Conservation (phyloP, 2,888 invertebrate species). For the Xiphydria camelus region DNA sequence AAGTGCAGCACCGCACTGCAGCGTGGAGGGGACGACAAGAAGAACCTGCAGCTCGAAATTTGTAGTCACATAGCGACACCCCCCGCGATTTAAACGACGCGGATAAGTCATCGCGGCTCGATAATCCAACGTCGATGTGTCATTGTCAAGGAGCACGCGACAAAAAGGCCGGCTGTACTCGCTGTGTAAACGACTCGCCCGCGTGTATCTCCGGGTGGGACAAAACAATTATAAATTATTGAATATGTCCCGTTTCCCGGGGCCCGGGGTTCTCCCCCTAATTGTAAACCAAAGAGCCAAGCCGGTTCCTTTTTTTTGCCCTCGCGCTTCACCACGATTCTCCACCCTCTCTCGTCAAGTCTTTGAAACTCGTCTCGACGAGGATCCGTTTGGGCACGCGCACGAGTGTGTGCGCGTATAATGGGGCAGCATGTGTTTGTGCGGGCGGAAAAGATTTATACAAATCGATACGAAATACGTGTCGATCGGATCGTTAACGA, state of each 20-base stretch:
- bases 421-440: too few species aligned
- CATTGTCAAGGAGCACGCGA: conserved; percentile 29
- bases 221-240: conserved; percentile 48
- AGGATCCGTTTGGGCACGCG: too few species aligned
- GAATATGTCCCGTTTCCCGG: conserved; percentile 31
- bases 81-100: too few species aligned
- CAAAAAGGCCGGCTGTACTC: conserved; percentile 31
- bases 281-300: conserved; percentile 34
- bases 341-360: conserved; percentile 1
- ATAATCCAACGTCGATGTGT: conserved; percentile 36
- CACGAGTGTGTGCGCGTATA: too few species aligned
- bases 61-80: too few species aligned
- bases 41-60: too few species aligned
- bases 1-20: too few species aligned
- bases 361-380: too few species aligned
- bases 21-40: too few species aligned
- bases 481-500: too few species aligned
- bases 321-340: conserved; percentile 8
- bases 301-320: conserved; percentile 27
- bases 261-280: conserved; percentile 28
- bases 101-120: conserved; percentile 15
- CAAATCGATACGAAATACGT: too few species aligned
- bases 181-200: conserved; percentile 37
- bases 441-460: too few species aligned
- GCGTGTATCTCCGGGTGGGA: conserved; percentile 29